Evolutionary conservation across 2,113 vertebrate species (phyloP), one percentile per base, ranked within the genome.

Genomic region (Piaya cayana): DNA sequence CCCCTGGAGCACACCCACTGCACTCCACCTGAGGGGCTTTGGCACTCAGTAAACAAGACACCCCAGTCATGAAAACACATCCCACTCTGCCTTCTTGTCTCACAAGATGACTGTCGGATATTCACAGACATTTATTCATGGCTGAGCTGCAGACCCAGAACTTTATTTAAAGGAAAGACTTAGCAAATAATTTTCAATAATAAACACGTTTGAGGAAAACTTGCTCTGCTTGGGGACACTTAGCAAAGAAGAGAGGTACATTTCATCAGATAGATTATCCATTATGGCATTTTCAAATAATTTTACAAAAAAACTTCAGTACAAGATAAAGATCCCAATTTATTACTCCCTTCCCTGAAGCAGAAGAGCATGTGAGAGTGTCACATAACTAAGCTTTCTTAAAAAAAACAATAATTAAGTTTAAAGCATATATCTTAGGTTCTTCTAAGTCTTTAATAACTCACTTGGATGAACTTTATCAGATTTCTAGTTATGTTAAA

Each of bases 311-410:
- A 85, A 94, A 42, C 9, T 68, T 90, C 77, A 70, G 50, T 77
- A 63, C 63, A 86, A 67, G 86, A 92, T 82, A 63, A 91, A 76
- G 79, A 89, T 82, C 69, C 30, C 67, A 49, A 78, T 79, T 74
- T 82, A 84, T 65, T 68, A 56, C 43, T 78, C 70, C 67, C 36
- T 85, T 90, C 58, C 77, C 77, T 83, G 72, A 93, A 90, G 75
- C 64, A 59, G 26, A 42, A 58, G 42, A 76, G 25, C 60, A 70
- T 3, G 2, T 43, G 71, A 81, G 16, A 86, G 14, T 49, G 78
- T 86, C 85, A 86, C 65, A 69, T 37, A 90, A 64, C 15, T 18
- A 79, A 25, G 8, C 19, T 78, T 69, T 64, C 30, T 88, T 72
- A 4, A 32, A 59, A 78, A 58, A 60, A 49, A 85, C 36, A 23